Evolutionary conservation across 1,140 invertebrate species (phyloP).

Genomic region (Delia radicum): DNA sequence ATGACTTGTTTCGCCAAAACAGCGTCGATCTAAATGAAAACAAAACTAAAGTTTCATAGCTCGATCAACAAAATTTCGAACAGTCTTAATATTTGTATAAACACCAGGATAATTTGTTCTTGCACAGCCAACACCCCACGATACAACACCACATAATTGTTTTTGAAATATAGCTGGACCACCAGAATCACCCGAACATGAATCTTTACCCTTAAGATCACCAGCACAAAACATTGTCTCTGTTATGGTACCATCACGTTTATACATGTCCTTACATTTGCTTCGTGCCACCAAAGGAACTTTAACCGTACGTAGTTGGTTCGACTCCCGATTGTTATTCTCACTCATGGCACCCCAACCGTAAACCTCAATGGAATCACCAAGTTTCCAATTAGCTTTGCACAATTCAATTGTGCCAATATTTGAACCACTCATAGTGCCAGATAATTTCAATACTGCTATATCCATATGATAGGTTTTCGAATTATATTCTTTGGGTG

Average conservation of each 20-base stretch:
- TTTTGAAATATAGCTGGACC: constrained; percentile 61
- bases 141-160: constrained; percentile 66
- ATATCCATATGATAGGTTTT: constrained; percentile 35
- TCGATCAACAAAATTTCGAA: constrained; percentile 43
- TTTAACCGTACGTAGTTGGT: constrained; percentile 42
- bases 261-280: constrained; percentile 35
- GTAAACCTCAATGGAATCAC: constrained; percentile 36
- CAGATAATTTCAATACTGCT: constrained; percentile 35
- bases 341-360: constrained; percentile 37
- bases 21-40: too few species aligned
- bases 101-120: constrained; percentile 39
- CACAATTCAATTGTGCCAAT: constrained; percentile 35
- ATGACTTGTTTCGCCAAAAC: too few species aligned
- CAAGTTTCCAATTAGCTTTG: constrained; percentile 30
- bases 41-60: constrained; percentile 9
- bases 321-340: constrained; percentile 31
- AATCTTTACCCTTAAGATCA: constrained; percentile 56
- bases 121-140: constrained; percentile 62
- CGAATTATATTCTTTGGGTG: constrained; percentile 30
- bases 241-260: constrained; percentile 43
- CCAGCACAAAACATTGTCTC: constrained; percentile 58
- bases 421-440: constrained; percentile 31
- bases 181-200: constrained; percentile 69
- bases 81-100: constrained; percentile 39
- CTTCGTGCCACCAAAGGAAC: constrained; percentile 29